Conservation (phyloP, 2,888 invertebrate species). For the Lymantria dispar region DNA sequence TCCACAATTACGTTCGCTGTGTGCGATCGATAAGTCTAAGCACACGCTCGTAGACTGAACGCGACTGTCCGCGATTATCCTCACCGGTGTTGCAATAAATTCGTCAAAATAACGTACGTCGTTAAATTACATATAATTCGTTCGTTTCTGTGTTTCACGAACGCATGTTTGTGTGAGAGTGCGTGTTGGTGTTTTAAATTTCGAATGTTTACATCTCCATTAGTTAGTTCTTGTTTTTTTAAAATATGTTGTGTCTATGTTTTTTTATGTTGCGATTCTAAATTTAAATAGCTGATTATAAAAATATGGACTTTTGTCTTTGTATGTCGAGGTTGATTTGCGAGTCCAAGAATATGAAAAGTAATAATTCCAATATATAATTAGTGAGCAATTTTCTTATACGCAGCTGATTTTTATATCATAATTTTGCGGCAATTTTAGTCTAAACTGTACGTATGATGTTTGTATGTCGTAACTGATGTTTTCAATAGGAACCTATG, state of each 20-base stretch:
- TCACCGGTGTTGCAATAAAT: conserved; percentile 21
- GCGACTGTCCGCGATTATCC: conserved; percentile 21
- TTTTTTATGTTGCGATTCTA: conserved; percentile 11
- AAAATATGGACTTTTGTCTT: conserved; percentile 13
- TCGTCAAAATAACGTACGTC: conserved; percentile 56
- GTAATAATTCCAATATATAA: conserved; percentile 15
- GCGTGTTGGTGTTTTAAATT: conserved; percentile 16
- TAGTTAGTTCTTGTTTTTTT: conserved; percentile 4
- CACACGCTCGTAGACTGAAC: conserved; percentile 32
- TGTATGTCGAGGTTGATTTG: conserved; percentile 9
- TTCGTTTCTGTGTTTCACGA: conserved; percentile 20
- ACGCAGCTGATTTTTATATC: conserved; percentile 19
- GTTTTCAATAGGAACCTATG: no score
- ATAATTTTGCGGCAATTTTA: conserved; percentile 10
- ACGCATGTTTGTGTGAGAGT: conserved; percentile 26
- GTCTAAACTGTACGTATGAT: conserved; percentile 5
- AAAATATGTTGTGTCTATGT: not conserved
- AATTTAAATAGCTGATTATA: conserved; percentile 6
- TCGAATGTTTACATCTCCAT: conserved; percentile 1
- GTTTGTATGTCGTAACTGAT: not conserved
- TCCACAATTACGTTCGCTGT: conserved; percentile 27
- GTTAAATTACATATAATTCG: conserved; percentile 15
- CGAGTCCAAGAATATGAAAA: conserved; percentile 1
- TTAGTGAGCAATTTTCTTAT: conserved; percentile 30
- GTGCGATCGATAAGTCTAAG: conserved; percentile 32